phyloP scores from a whole-genome alignment of 2,888 invertebrate species.

The Leucophora obtusa region DNA sequence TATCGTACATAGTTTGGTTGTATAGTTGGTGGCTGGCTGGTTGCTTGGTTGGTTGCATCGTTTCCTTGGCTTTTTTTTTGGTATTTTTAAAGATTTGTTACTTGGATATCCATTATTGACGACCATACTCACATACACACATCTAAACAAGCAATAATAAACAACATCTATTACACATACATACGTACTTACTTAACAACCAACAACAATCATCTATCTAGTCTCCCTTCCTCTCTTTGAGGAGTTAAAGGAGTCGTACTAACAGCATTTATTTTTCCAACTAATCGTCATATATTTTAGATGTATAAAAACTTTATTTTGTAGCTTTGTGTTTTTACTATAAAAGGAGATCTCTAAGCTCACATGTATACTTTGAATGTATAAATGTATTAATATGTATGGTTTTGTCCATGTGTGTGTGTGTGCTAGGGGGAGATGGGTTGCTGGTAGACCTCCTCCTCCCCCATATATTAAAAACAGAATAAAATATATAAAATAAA shows the following conservation, averaged over 20 bases:
- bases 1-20: not conserved
- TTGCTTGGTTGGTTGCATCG: slow-evolving; percentile 69
- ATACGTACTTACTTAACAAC: not conserved
- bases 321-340: slow-evolving; percentile 9
- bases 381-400: not conserved
- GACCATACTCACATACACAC: slow-evolving; percentile 23
- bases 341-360: not conserved
- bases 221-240: not conserved
- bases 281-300: slow-evolving; percentile 51
- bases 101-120: slow-evolving; percentile 61
- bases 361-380: not conserved
- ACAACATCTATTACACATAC: slow-evolving; percentile 15
- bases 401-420: slow-evolving; percentile 66
- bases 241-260: not conserved
- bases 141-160: slow-evolving; percentile 28
- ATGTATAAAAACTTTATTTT: slow-evolving; percentile 28
- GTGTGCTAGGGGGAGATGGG: slow-evolving; percentile 64
- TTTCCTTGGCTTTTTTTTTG: slow-evolving; percentile 60
- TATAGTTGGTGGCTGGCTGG: slow-evolving; percentile 39
- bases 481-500: slow-evolving; percentile 53
- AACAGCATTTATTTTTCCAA: slow-evolving; percentile 29
- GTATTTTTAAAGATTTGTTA: slow-evolving; percentile 72
- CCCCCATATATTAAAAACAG: slow-evolving; percentile 34
- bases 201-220: not conserved
- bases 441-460: slow-evolving; percentile 27